Evolutionary conservation across 2,113 vertebrate genomes (phyloP), one percentile per base, ranked within the genome.

Genomic region (Chloropsis cyanopogon): DNA sequence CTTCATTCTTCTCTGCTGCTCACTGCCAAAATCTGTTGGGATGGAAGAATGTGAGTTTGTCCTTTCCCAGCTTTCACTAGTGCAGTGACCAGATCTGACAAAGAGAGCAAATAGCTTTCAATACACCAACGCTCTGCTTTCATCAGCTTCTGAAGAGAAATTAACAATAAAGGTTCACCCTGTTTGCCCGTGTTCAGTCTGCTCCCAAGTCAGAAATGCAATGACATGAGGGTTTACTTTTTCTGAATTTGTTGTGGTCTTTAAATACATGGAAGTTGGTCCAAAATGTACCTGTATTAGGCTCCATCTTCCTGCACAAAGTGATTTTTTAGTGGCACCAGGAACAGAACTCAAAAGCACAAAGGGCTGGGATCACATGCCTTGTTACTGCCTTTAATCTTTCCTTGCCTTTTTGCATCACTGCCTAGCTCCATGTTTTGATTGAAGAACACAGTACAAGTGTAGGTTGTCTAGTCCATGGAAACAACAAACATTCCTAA

Each of bases 51-150:
- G 78, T 3, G 0, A 90, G 65, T 92, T 86, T 85, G 88, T 90
- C 75, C 65, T 82, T 93, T 85, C 88, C 95, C 75, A 80, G 82
- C 79, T 94, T 86, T 87, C 65, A 33, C 63, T 73, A 60, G 42
- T 15, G 7, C 52, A 72, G 87, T 85, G 92, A 92, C 81, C 77
- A 91, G 82, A 76, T 49, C 81, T 86, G 89, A 93, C 95, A 94
- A 91, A 93, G 69, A 85, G 47, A 86, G 70, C 82, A 96, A 79
- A 96, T 66, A 92, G 60, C 82, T 88, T 89, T 89, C 93, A 92
- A 92, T 76, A 53, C 83, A 89, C 47, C 9, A 15, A 42, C 1
- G 1, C 71, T 94, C 61, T 9, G 31, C 86, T 95, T 92, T 85
- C 88, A 78, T 93, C 82, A 80, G 77, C 81, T 90, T 88, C 80